phyloP scores from a whole-genome alignment of 2,888 invertebrate species.

The Cepaea hortensis region DNA sequence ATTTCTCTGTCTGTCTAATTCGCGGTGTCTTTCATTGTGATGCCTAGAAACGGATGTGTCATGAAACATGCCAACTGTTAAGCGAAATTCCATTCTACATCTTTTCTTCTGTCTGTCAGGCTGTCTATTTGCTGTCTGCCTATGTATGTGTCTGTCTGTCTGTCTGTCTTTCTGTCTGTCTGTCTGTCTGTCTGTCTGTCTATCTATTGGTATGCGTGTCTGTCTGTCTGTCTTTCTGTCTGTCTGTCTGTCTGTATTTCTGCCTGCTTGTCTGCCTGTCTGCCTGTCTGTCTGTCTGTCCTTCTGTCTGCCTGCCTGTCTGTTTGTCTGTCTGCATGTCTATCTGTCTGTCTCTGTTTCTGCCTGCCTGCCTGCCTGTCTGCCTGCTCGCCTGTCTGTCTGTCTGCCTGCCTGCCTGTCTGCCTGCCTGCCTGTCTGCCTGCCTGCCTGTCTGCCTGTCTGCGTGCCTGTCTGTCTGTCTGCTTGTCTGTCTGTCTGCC shows the following conservation, averaged over 20 bases:
- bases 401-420: not conserved
- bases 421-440: not conserved
- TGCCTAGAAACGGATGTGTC: too few species aligned
- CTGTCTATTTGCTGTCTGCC: not conserved
- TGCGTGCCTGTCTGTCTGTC: too few species aligned
- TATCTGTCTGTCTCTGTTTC: conserved; percentile 11
- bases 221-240: not conserved
- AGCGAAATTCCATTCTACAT: too few species aligned
- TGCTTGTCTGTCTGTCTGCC: too few species aligned
- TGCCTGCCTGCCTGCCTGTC: not conserved
- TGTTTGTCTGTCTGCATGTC: conserved; percentile 34
- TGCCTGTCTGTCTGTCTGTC: conserved; percentile 29
- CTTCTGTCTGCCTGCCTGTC: conserved; percentile 29
- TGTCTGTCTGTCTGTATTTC: conserved; percentile 4
- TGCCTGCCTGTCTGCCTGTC: not conserved
- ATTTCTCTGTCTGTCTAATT: conserved; percentile 2
- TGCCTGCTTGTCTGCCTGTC: conserved; percentile 1
- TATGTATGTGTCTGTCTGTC: conserved; percentile 18
- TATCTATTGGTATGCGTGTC: too few species aligned
- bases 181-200: not conserved
- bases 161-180: not conserved
- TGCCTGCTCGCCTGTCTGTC: not conserved
- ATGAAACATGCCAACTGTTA: too few species aligned
- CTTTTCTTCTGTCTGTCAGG: too few species aligned
- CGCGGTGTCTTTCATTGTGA: too few species aligned